Evolutionary conservation across 1,140 invertebrate species (phyloP).

Genomic region (Asbolus verrucosus): DNA sequence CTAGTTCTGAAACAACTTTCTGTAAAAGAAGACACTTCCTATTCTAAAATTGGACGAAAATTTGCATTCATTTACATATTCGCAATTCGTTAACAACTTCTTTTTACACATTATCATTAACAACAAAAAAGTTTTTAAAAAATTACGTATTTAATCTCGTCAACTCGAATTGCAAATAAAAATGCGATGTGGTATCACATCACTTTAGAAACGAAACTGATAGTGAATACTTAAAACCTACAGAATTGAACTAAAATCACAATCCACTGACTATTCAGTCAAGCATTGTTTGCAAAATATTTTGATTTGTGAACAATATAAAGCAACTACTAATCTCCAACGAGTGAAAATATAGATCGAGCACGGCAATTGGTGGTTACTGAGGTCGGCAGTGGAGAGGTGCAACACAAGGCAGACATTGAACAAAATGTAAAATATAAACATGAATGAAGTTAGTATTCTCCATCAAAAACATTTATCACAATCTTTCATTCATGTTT

Average conservation of each 20-base stretch:
- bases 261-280: constrained; percentile 48
- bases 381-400: no score
- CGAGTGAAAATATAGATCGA: no score
- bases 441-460: no score
- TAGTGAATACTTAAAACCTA: constrained; percentile 19
- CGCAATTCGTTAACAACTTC: constrained; percentile 14
- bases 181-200: background rate
- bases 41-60: constrained; percentile 38
- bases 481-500: no score
- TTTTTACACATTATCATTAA: constrained; percentile 11
- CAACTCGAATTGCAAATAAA: constrained; percentile 4
- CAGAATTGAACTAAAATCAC: constrained; percentile 49
- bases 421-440: no score
- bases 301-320: constrained; percentile 43
- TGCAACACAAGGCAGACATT: no score
- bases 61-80: constrained; percentile 24
- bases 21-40: constrained; percentile 25
- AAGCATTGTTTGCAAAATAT: constrained; percentile 48
- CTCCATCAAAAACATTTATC: no score
- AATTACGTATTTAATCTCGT: constrained; percentile 10
- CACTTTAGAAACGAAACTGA: background rate
- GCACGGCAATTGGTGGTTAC: no score
- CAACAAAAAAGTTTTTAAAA: constrained; percentile 10
- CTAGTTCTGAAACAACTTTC: background rate
- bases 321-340: constrained; percentile 8